These are phyloP conservation scores for Peromyscus nudipes DNA, from an alignment of 2,797 vertebrate genomes.

Conservation along the genomic window DNA sequence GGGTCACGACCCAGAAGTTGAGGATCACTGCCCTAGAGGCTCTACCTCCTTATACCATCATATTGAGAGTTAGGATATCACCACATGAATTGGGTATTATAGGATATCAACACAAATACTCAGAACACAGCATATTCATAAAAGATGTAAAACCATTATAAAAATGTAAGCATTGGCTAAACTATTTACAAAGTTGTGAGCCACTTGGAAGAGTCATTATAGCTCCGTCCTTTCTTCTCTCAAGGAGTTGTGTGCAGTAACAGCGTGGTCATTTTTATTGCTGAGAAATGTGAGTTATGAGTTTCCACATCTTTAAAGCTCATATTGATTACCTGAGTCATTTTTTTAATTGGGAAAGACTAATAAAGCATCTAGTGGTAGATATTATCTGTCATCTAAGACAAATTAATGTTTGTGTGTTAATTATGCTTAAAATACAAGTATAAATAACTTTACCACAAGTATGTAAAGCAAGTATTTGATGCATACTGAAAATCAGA, in stretches of 20 bases:
- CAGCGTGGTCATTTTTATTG: constrained; percentile 61
- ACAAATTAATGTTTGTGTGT: constrained; percentile 75
- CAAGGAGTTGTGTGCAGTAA: neutral
- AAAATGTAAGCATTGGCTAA: constrained; percentile 34
- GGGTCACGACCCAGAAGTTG: neutral
- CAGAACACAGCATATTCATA: neutral
- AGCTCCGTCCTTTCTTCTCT: neutral
- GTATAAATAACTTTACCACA: constrained; percentile 68
- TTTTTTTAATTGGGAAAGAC: constrained; percentile 81
- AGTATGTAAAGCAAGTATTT: constrained; percentile 67
- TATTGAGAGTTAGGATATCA: neutral
- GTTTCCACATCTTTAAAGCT: constrained; percentile 77
- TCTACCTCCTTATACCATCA: neutral
- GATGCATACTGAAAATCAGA: constrained; percentile 56
- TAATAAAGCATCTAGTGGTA: constrained; percentile 80
- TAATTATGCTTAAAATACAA: constrained; percentile 79
- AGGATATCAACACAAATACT: neutral
- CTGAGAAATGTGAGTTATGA: constrained; percentile 73
- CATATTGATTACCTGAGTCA: constrained; percentile 80
- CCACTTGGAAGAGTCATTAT: neutral
- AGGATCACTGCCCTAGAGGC: neutral
- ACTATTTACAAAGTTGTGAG: constrained; percentile 46
- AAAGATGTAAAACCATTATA: neutral
- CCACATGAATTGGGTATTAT: neutral
- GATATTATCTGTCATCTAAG: constrained; percentile 80